phyloP scores from a whole-genome alignment of 2,797 vertebrate species.

The Telmatherina bonti region DNA sequence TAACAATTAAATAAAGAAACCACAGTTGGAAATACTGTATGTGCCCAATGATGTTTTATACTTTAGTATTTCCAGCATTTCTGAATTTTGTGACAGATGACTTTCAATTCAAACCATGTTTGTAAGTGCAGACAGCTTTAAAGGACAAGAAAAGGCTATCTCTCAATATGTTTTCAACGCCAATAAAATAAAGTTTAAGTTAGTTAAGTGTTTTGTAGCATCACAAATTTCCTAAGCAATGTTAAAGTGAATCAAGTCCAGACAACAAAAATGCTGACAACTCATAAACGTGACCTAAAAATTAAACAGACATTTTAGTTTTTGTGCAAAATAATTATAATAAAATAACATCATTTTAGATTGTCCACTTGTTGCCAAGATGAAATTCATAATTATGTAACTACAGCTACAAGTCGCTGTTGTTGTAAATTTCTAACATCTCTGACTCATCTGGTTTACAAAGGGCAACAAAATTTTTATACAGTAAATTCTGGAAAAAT shows the following conservation, averaged over 20 bases:
- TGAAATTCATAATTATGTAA: not conserved
- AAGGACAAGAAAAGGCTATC: not conserved
- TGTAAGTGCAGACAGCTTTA: slow-evolving; percentile 17
- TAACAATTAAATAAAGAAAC: slow-evolving; percentile 38
- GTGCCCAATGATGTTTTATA: slow-evolving; percentile 43
- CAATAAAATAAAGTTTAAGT: slow-evolving; percentile 65
- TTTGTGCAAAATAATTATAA: slow-evolving; percentile 52
- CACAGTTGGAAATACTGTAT: slow-evolving; percentile 54
- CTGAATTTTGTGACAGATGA: slow-evolving; percentile 12
- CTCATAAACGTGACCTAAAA: not conserved
- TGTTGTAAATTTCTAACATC: not conserved
- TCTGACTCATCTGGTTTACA: not conserved
- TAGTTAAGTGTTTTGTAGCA: slow-evolving; percentile 71
- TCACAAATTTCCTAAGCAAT: slow-evolving; percentile 60
- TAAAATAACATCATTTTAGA: slow-evolving; percentile 24
- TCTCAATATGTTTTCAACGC: slow-evolving; percentile 49
- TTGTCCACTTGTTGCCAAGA: slow-evolving; percentile 48
- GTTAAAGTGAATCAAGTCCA: slow-evolving; percentile 34
- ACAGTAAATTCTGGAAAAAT: not conserved
- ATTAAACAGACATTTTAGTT: slow-evolving; percentile 27
- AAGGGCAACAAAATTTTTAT: slow-evolving; percentile 3
- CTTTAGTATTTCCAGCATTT: slow-evolving; percentile 38
- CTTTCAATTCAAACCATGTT: slow-evolving; percentile 33
- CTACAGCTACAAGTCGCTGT: slow-evolving; percentile 8
- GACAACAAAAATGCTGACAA: slow-evolving; percentile 22